Conservation (phyloP, 2,113 vertebrate species). For the Gobiocypris rarus region DNA sequence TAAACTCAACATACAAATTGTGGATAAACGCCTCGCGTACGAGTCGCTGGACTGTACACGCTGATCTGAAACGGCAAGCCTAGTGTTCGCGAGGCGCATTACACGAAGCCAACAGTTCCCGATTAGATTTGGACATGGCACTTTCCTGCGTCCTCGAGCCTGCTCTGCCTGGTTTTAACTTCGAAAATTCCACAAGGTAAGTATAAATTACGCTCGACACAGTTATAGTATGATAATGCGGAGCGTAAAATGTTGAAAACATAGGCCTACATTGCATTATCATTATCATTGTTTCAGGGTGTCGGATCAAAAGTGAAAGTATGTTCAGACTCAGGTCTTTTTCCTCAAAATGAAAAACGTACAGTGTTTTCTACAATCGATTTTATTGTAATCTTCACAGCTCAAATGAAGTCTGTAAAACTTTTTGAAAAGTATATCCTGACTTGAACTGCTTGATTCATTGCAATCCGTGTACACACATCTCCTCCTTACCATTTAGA, state of each 20-base stretch:
- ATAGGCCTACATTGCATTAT: neutral
- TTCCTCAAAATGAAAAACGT: neutral
- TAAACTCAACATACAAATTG: neutral
- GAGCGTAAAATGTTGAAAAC: neutral
- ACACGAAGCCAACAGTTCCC: neutral
- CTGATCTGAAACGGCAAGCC: neutral
- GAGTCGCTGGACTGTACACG: neutral
- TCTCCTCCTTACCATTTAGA: conserved; percentile 52
- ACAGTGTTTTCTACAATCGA: neutral
- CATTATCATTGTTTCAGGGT: neutral
- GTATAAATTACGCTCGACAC: neutral
- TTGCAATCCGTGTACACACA: neutral
- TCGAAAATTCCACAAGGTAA: conserved; percentile 72
- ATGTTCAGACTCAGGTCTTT: neutral
- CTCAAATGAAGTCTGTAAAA: neutral
- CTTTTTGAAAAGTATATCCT: neutral
- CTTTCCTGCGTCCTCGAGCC: conserved; percentile 62
- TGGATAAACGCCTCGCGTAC: neutral
- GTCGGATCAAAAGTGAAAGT: conserved; percentile 11
- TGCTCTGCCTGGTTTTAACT: conserved; percentile 71
- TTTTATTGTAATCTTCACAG: neutral
- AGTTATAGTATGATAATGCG: neutral
- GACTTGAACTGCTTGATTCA: too few relatives aligned
- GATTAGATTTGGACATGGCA: conserved; percentile 61
- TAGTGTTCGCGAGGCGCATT: neutral